A percentile compares a stretch with the other conserved stretches of the same genome.
These are phyloP conservation scores for Lepidurus arcticus DNA, from an alignment of 1,140 invertebrate genomes.

Conservation along the genomic window DNA sequence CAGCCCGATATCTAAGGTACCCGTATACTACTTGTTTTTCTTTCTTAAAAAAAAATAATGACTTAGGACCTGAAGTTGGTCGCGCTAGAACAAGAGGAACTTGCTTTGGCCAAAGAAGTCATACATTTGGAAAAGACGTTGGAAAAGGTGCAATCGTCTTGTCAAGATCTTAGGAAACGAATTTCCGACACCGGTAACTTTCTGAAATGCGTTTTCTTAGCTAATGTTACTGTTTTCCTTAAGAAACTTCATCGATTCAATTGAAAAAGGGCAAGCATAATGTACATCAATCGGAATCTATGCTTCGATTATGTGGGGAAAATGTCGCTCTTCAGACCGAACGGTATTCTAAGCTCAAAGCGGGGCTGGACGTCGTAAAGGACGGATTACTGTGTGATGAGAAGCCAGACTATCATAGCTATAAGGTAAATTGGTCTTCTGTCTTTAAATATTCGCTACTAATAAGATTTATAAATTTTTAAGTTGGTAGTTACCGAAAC, in stretches of 20 bases:
- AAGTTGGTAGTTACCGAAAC: not conserved
- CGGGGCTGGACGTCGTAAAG: not conserved
- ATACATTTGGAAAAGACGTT: not conserved
- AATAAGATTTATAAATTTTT: not conserved
- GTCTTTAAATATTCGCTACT: not conserved
- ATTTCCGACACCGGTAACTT: not conserved
- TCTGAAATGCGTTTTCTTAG: not conserved
- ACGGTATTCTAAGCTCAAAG: not conserved
- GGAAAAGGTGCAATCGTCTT: not conserved
- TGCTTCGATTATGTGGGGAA: not conserved
- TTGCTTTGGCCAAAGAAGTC: not conserved
- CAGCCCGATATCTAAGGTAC: not conserved
- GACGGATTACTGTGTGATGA: not conserved
- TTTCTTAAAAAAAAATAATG: not conserved
- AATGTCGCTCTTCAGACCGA: not conserved
- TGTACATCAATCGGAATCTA: not conserved
- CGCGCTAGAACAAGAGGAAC: not conserved
- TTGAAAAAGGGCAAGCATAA: not conserved
- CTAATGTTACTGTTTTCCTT: not conserved
- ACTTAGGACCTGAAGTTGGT: conserved; percentile 21
- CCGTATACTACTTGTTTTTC: not conserved
- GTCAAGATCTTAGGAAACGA: not conserved
- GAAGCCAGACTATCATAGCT: not conserved
- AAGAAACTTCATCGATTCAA: not conserved
- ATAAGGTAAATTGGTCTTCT: not conserved